Evolutionary conservation across 2,113 vertebrate genomes (phyloP).

Genomic region (human (Homo sapiens)): DNA sequence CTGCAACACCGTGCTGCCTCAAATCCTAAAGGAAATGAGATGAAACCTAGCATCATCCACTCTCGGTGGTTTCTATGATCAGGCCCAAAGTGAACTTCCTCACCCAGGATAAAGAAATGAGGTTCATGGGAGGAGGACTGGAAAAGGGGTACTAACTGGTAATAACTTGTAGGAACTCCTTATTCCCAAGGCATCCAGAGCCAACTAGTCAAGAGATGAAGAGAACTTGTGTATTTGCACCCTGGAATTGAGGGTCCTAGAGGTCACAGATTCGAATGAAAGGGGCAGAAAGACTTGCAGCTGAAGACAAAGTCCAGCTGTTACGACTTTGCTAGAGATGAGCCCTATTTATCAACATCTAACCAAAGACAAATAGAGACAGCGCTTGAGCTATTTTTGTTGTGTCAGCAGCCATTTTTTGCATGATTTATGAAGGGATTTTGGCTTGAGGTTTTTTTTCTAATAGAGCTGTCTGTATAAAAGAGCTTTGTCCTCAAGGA

Average conservation of each 20-base stretch:
- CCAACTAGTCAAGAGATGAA: neutral
- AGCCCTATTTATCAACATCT: conserved; percentile 47
- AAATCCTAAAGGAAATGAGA: neutral
- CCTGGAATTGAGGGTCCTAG: neutral
- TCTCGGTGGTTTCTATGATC: accelerated
- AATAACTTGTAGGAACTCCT: neutral
- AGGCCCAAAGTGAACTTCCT: neutral
- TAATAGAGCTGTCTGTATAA: conserved; percentile 58
- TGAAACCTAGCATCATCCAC: accelerated
- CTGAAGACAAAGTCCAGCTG: neutral
- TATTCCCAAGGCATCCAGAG: neutral
- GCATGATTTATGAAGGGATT: conserved; percentile 63
- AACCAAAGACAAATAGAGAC: conserved; percentile 51
- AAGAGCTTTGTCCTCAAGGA: conserved; percentile 38
- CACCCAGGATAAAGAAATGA: no score
- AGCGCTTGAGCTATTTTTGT: neutral
- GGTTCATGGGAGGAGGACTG: accelerated
- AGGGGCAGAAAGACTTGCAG: neutral
- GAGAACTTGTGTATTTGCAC: neutral
- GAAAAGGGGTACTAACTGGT: neutral
- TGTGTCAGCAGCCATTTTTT: neutral
- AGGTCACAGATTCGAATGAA: neutral
- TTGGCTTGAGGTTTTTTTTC: conserved; percentile 37
- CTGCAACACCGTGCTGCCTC: accelerated
- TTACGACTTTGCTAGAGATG: neutral